Conservation (phyloP, 2,113 vertebrate genomes). For the Centrocercus urophasianus region DNA sequence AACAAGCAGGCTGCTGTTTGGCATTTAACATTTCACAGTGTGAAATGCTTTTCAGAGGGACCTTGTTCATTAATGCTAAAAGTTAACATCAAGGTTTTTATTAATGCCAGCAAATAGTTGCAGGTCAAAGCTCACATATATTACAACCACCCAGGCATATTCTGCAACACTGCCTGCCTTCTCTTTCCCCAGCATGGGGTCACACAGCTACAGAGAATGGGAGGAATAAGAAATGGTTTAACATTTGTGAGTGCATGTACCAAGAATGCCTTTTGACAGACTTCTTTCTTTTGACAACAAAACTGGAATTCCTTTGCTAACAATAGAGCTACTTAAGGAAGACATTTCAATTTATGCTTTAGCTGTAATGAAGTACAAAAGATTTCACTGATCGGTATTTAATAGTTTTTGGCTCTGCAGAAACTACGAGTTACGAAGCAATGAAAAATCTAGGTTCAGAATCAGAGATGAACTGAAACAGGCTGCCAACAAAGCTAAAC, state of each 20-base stretch:
- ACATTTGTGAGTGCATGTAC: neutral
- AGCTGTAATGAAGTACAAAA: neutral
- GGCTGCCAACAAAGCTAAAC: neutral
- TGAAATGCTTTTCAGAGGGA: slow-evolving; percentile 1
- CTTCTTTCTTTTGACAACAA: slow-evolving; percentile 4
- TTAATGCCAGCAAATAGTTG: slow-evolving; percentile 49
- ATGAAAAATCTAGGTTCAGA: neutral
- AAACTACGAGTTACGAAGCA: neutral
- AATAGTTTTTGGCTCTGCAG: neutral
- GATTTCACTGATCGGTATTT: neutral
- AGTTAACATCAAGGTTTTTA: neutral
- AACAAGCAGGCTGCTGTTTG: slow-evolving; percentile 5
- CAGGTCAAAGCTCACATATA: slow-evolving; percentile 50
- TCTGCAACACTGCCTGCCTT: slow-evolving; percentile 26
- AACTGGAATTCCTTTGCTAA: slow-evolving; percentile 38
- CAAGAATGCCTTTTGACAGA: slow-evolving; percentile 50
- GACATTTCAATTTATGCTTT: neutral
- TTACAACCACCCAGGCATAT: slow-evolving; percentile 31
- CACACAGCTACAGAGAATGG: neutral
- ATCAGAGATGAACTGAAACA: neutral
- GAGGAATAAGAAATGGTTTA: slow-evolving; percentile 13
- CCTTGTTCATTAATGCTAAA: slow-evolving; percentile 6
- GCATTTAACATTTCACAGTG: neutral
- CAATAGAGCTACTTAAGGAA: slow-evolving; percentile 16
- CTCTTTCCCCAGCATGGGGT: neutral